Conservation (phyloP, 2,113 vertebrate genomes). For the Nansenia antarctica region DNA sequence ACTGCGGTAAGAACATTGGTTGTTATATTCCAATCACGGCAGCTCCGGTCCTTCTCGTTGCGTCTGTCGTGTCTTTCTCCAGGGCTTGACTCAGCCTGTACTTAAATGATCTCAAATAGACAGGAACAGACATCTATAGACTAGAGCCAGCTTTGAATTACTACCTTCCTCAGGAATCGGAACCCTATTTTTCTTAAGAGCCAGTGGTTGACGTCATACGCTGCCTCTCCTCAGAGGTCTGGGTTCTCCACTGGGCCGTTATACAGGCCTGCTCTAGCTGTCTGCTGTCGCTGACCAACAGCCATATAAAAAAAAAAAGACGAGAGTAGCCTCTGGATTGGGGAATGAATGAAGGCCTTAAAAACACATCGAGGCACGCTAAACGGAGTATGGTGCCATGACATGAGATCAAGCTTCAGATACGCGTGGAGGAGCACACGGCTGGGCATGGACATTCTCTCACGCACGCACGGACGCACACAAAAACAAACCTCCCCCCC, state of each 20-base stretch:
- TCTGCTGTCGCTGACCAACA: conserved; percentile 45
- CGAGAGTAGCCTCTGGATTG: background rate
- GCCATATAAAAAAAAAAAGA: conserved; percentile 21
- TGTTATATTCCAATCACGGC: conserved; percentile 40
- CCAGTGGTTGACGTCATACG: conserved; percentile 41
- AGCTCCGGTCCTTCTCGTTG: conserved; percentile 17
- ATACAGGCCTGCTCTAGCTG: conserved; percentile 16
- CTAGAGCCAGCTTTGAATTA: conserved; percentile 54
- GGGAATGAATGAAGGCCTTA: conserved; percentile 21
- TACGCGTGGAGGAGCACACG: conserved; percentile 1
- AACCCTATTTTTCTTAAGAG: conserved; percentile 52
- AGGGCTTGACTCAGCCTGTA: conserved; percentile 48
- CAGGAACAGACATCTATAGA: conserved; percentile 30
- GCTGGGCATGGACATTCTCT: background rate
- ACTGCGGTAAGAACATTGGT: conserved; percentile 2
- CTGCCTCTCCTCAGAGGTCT: conserved; percentile 14
- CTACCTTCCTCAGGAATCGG: conserved; percentile 59
- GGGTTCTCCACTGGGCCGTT: conserved; percentile 28
- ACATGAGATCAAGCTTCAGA: conserved; percentile 33
- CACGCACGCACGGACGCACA: conserved; percentile 4
- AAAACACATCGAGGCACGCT: conserved; percentile 56
- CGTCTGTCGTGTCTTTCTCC: conserved; percentile 13
- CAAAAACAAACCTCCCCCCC: background rate
- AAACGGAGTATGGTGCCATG: conserved; percentile 43
- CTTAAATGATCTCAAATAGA: conserved; percentile 60